A percentile compares a stretch with the other conserved stretches of the same genome.
Conservation (phyloP, 2,113 vertebrate genomes). For the Benitochromis conjunctus region DNA sequence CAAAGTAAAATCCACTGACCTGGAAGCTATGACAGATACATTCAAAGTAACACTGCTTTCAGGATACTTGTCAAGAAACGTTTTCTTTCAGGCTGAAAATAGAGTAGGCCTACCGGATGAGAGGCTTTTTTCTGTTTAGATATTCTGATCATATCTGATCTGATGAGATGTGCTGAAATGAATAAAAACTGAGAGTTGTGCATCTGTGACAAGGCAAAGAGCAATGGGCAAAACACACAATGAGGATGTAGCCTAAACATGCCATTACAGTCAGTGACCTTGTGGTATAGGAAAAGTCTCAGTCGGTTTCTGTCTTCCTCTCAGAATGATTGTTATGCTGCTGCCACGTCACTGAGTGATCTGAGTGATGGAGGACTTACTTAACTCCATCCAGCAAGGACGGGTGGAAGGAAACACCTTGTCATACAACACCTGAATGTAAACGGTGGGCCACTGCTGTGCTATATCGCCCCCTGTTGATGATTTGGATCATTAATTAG, state of each 20-base stretch:
- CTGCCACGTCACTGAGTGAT: constrained; percentile 8
- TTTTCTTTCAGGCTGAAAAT: background rate
- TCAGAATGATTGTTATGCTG: constrained; percentile 40
- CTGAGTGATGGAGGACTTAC: constrained; percentile 49
- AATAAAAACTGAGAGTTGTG: background rate
- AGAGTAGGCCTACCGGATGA: background rate
- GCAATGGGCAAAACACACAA: background rate
- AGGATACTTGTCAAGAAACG: background rate
- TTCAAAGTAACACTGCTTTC: background rate
- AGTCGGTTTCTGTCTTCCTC: constrained; percentile 2
- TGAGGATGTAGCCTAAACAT: background rate
- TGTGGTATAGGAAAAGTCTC: constrained; percentile 1
- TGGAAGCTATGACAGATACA: background rate
- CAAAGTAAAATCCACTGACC: background rate
- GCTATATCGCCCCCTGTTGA: constrained; percentile 46
- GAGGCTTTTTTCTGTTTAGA: background rate
- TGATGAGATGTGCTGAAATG: background rate
- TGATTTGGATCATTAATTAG: background rate
- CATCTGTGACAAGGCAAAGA: background rate
- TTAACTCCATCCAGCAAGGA: constrained; percentile 44
- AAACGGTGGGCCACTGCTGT: background rate
- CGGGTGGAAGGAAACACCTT: background rate
- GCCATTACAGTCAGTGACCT: background rate
- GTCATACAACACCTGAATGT: constrained; percentile 23
- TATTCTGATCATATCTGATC: background rate